Evolutionary conservation across 37 sponge, comb jelly and placozoan genomes (phyloP).

Genomic region (Theonella swinhoei): DNA sequence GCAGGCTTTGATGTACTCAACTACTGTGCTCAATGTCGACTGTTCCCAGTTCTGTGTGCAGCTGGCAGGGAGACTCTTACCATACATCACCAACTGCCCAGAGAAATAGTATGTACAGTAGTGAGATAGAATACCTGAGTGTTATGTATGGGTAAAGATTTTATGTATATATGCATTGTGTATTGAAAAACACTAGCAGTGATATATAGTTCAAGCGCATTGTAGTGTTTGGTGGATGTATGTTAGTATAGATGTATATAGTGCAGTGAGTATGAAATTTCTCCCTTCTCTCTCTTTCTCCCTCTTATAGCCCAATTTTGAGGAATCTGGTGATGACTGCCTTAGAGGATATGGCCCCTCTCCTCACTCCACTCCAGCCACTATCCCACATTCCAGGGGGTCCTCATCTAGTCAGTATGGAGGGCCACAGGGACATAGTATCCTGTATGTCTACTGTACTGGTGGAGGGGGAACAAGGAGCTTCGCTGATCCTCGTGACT

Average conservation of each 20-base stretch:
- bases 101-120: background rate
- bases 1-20: constrained; percentile 54
- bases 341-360: constrained; percentile 18
- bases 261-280: too few relatives aligned
- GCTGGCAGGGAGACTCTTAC: constrained; percentile 69
- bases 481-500: constrained; percentile 34
- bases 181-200: too few relatives aligned
- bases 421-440: constrained; percentile 68
- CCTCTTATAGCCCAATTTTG: constrained; percentile 20
- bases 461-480: background rate
- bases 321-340: constrained; percentile 14
- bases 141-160: too few relatives aligned
- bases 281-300: too few relatives aligned
- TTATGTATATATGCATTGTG: too few relatives aligned
- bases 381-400: constrained; percentile 53
- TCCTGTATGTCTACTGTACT: constrained; percentile 30
- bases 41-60: constrained; percentile 40
- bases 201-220: too few relatives aligned
- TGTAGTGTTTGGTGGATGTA: too few relatives aligned
- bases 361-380: constrained; percentile 35
- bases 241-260: too few relatives aligned
- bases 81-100: constrained; percentile 12
- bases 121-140: too few relatives aligned
- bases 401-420: constrained; percentile 65
- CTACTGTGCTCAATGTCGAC: constrained; percentile 30